A percentile compares a stretch with the other conserved stretches of the same genome.
Conservation (phyloP, 2,113 vertebrate genomes). For the Rostratula benghalensis region DNA sequence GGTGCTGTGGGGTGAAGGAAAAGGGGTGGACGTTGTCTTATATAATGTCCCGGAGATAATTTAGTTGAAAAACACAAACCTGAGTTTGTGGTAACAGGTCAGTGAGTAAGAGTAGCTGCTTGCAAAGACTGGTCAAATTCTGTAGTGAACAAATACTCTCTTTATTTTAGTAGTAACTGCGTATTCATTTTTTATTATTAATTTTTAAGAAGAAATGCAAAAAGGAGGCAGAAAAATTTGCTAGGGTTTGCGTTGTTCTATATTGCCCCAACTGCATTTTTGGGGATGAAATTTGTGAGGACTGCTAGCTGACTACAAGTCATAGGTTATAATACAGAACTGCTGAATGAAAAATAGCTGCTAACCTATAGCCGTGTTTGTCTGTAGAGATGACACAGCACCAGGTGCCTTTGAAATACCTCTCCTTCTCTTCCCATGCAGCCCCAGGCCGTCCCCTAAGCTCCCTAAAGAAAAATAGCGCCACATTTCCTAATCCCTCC, state of each 20-base stretch:
- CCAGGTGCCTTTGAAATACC: constrained; percentile 6
- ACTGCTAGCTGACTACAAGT: neutral
- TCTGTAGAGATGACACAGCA: neutral
- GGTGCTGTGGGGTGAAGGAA: neutral
- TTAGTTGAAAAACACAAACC: neutral
- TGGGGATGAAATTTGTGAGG: constrained; percentile 7
- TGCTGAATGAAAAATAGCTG: neutral
- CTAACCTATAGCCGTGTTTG: neutral
- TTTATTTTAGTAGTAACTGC: neutral
- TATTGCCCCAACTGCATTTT: neutral
- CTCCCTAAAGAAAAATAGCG: neutral
- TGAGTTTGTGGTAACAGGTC: neutral
- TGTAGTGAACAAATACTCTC: neutral
- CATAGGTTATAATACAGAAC: neutral
- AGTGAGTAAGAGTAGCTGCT: neutral
- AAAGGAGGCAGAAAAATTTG: neutral
- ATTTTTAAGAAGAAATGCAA: neutral
- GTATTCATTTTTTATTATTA: neutral
- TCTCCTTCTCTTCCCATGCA: neutral
- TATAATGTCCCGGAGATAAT: neutral
- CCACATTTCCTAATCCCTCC: constrained; percentile 2
- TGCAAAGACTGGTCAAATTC: neutral
- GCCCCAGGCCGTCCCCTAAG: neutral
- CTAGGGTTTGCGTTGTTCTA: neutral
- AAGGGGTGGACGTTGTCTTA: neutral